Conservation (phyloP, 2,888 invertebrate species). For the Eugnorisma glareosa region DNA sequence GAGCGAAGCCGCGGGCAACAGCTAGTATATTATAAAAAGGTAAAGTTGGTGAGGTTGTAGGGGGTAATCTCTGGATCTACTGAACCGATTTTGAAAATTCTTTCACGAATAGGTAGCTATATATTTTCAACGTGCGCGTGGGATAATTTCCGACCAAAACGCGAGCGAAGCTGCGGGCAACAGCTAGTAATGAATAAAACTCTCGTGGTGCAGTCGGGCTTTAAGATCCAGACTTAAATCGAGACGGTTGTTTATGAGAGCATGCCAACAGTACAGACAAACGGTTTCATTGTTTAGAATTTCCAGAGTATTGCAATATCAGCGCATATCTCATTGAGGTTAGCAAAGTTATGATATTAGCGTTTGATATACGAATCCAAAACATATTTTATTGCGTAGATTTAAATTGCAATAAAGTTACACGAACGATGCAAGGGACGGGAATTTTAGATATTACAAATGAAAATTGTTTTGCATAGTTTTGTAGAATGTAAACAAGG, state of each 20-base stretch:
- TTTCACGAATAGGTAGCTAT: too few relatives aligned
- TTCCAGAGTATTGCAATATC: conserved; percentile 13
- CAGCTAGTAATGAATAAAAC: too few relatives aligned
- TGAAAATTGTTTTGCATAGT: conserved; percentile 23
- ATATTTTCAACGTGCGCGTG: too few relatives aligned
- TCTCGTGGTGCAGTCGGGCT: background rate
- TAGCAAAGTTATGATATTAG: conserved; percentile 18
- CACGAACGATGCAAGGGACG: background rate
- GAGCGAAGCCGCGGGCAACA: too few relatives aligned
- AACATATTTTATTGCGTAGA: conserved; percentile 29
- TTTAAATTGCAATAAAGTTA: conserved; percentile 46
- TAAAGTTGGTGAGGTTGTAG: too few relatives aligned
- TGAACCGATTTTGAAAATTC: too few relatives aligned
- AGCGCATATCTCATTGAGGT: conserved; percentile 1
- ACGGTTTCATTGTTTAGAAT: background rate
- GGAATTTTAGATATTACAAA: background rate
- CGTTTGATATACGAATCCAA: conserved; percentile 15
- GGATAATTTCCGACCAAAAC: too few relatives aligned
- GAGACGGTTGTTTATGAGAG: background rate
- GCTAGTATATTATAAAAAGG: too few relatives aligned
- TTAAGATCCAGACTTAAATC: background rate
- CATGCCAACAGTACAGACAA: background rate
- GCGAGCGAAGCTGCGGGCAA: too few relatives aligned
- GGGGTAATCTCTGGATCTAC: too few relatives aligned
- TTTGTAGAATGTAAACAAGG: conserved; percentile 10